A percentile compares a stretch with the other conserved stretches of the same genome.
These are phyloP conservation scores for Plebejus anna DNA, from an alignment of 2,888 invertebrate species.

Conservation along the genomic window DNA sequence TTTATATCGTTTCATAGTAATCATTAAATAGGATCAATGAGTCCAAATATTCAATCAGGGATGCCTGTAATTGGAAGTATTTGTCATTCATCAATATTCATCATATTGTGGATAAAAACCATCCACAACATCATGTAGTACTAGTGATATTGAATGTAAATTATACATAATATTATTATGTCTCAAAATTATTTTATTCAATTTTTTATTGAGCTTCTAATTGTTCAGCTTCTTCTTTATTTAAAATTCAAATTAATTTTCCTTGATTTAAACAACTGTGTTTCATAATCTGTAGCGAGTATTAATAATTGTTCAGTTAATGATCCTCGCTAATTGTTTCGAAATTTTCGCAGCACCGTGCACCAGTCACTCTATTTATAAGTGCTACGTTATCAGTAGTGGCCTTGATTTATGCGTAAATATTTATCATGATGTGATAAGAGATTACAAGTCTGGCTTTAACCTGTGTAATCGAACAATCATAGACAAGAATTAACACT, in stretches of 20 bases:
- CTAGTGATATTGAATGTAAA: no score
- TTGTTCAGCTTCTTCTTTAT: background rate
- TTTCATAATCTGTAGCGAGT: background rate
- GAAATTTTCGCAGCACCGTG: background rate
- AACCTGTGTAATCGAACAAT: constrained; percentile 28
- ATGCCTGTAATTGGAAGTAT: background rate
- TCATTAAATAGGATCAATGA: background rate
- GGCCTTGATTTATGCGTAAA: constrained; percentile 50
- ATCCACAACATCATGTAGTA: no score
- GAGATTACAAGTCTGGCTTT: constrained; percentile 30
- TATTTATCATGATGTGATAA: constrained; percentile 43
- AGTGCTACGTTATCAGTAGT: constrained; percentile 51
- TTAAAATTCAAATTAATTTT: no score
- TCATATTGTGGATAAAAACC: background rate
- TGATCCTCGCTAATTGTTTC: background rate
- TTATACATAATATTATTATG: no score
- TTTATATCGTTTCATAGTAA: background rate
- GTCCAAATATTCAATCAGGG: background rate
- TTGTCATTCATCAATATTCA: background rate
- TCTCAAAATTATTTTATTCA: background rate
- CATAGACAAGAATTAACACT: constrained; percentile 6
- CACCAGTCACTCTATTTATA: constrained; percentile 13
- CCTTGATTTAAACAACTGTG: background rate
- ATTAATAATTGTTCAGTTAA: background rate
- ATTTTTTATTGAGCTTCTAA: background rate